Evolutionary conservation across 2,797 vertebrate species (phyloP).

Genomic region (Epinephelus awoara): DNA sequence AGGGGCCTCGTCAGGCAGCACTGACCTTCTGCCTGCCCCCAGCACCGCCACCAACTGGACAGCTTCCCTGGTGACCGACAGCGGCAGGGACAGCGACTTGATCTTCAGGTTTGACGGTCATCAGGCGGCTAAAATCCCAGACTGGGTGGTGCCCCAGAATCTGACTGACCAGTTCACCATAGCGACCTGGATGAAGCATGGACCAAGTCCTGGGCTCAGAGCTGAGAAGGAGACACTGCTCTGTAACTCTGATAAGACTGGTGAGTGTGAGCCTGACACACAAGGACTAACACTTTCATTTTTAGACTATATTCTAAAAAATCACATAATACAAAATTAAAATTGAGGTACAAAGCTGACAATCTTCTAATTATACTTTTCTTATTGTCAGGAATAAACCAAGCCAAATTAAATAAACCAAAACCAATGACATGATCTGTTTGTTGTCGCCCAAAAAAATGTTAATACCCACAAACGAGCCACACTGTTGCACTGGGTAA

Average conservation of each 20-base stretch:
- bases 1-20: constrained; percentile 96
- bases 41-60: constrained; percentile 93
- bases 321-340: too few species aligned
- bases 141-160: constrained; percentile 94
- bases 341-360: background rate
- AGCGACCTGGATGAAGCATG: constrained; percentile 97
- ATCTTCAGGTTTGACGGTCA: constrained; percentile 96
- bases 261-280: constrained; percentile 78
- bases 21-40: constrained; percentile 94
- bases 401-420: background rate
- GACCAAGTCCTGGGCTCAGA: constrained; percentile 93
- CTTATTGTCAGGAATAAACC: background rate
- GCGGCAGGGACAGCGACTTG: constrained; percentile 88
- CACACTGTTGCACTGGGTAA: background rate
- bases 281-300: background rate
- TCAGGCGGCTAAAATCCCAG: constrained; percentile 96
- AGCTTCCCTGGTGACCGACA: constrained; percentile 90
- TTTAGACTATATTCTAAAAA: background rate
- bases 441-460: background rate
- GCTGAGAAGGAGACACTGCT: constrained; percentile 98
- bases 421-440: background rate
- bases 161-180: constrained; percentile 98
- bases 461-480: background rate
- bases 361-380: background rate
- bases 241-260: constrained; percentile 98